Evolutionary conservation across 2,797 vertebrate species (phyloP).

Genomic region (Euphonia xanthogaster): DNA sequence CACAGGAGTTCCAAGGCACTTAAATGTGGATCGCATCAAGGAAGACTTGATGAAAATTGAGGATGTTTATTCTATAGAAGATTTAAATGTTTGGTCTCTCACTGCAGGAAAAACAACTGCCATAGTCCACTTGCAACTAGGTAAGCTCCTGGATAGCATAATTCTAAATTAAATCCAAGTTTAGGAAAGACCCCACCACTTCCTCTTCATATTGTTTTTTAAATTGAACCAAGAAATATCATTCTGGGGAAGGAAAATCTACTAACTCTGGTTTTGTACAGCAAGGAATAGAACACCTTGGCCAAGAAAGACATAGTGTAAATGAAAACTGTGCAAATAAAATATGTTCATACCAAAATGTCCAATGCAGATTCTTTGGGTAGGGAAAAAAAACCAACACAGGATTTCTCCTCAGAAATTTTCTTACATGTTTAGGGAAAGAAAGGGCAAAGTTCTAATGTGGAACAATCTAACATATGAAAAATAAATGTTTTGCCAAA

Average conservation of each 20-base stretch:
- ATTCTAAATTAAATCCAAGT: not conserved
- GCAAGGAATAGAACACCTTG: not conserved
- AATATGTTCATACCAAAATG: not conserved
- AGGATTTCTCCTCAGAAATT: not conserved
- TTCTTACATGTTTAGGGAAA: not conserved
- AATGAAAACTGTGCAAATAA: not conserved
- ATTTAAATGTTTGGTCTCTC: slow-evolving; percentile 94
- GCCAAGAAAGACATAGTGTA: not conserved
- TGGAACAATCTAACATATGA: not conserved
- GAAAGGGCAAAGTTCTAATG: not conserved
- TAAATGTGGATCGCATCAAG: slow-evolving; percentile 86
- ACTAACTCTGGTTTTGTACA: not conserved
- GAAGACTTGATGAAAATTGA: slow-evolving; percentile 93
- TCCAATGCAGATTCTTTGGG: not conserved
- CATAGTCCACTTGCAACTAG: slow-evolving; percentile 89
- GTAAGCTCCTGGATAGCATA: slow-evolving; percentile 74
- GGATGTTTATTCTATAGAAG: slow-evolving; percentile 90
- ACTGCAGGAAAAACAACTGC: slow-evolving; percentile 91
- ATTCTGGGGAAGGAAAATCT: not conserved
- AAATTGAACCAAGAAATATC: not conserved
- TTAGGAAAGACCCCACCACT: not conserved
- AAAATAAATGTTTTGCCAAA: not conserved
- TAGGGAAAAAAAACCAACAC: fast-evolving
- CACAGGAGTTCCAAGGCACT: slow-evolving; percentile 88
- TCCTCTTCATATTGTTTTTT: not conserved